Evolutionary conservation across 2,797 vertebrate genomes (phyloP).

Genomic region (Pterois miles): DNA sequence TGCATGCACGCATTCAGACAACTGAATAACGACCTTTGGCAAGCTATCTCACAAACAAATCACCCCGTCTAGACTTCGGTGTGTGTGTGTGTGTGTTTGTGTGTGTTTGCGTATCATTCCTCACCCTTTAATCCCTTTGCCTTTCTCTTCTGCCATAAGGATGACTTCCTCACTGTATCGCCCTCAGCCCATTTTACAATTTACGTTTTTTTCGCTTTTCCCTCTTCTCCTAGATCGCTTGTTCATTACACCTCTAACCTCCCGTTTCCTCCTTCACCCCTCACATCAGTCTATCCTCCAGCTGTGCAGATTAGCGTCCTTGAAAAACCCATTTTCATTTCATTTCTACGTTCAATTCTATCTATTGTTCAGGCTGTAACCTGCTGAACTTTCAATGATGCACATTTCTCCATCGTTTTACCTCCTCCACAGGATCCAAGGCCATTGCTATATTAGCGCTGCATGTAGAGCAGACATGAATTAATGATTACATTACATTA

Average conservation of each 20-base stretch:
- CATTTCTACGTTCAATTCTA: conserved; percentile 14
- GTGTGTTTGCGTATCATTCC: not conserved
- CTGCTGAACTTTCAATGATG: conserved; percentile 32
- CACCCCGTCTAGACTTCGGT: conserved; percentile 12
- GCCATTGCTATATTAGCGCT: conserved; percentile 36
- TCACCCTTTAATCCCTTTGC: not conserved
- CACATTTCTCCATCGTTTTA: conserved; percentile 4
- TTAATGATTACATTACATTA: conserved; percentile 65
- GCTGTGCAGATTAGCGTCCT: conserved; percentile 34
- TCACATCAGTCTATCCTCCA: conserved; percentile 15
- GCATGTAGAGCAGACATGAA: conserved; percentile 56
- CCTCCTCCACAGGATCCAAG: conserved; percentile 26
- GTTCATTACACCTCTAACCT: conserved; percentile 57
- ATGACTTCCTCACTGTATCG: not conserved
- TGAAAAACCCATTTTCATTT: conserved; percentile 54
- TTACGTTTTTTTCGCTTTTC: conserved; percentile 2
- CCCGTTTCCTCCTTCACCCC: conserved; percentile 8
- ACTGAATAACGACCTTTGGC: conserved; percentile 2
- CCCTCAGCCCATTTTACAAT: conserved; percentile 18
- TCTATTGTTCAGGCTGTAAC: conserved; percentile 39
- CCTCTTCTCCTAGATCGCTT: conserved; percentile 23
- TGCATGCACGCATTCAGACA: not conserved
- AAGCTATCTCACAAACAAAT: conserved; percentile 8
- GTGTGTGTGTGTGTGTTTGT: not conserved
- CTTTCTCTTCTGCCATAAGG: not conserved